phyloP scores from a whole-genome alignment of 2,888 invertebrate genomes.

The Ochropleura plecta region DNA sequence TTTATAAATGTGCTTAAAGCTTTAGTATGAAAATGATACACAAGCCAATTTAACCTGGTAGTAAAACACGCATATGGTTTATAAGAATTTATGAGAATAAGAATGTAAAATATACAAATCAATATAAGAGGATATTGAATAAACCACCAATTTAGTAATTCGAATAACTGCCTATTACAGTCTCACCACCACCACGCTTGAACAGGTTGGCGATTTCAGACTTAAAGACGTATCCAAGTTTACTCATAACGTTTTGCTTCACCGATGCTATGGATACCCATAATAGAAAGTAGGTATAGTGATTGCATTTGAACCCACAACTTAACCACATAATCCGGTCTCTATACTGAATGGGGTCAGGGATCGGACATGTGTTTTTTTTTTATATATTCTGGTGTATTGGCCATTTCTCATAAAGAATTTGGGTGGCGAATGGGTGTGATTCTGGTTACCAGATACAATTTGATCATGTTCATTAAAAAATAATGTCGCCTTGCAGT shows the following conservation, averaged over 20 bases:
- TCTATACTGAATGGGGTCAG: too few species aligned
- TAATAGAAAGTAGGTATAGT: too few species aligned
- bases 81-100: not conserved
- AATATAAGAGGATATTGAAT: not conserved
- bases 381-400: conserved; percentile 27
- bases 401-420: conserved; percentile 20
- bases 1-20: not conserved
- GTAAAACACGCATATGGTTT: not conserved
- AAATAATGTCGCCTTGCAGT: conserved; percentile 37
- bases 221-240: not conserved
- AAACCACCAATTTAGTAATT: not conserved
- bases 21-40: not conserved
- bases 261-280: not conserved
- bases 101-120: too few species aligned
- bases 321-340: not conserved
- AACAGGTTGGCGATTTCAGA: too few species aligned
- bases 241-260: too few species aligned
- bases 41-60: not conserved
- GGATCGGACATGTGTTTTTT: too few species aligned
- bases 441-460: not conserved
- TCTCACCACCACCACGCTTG: not conserved
- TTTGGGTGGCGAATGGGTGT: conserved; percentile 20
- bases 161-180: not conserved
- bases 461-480: conserved; percentile 13
- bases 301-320: not conserved